A percentile compares a stretch with the other conserved stretches of the same genome.
These are phyloP conservation scores for Cynaeus angustus DNA, from an alignment of 2,888 invertebrate species.

Conservation along the genomic window DNA sequence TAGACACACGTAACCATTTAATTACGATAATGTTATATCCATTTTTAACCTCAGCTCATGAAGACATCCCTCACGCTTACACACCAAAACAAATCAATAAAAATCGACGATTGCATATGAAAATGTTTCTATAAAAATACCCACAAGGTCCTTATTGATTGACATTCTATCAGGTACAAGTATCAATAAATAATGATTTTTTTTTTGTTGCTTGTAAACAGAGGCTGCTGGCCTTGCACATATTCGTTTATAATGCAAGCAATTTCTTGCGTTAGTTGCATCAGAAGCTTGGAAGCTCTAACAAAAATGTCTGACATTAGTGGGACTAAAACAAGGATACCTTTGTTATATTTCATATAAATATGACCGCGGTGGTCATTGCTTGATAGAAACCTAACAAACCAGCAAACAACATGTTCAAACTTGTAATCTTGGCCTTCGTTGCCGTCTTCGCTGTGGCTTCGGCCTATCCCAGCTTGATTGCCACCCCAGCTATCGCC, in stretches of 20 bases:
- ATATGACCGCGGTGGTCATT: not conserved
- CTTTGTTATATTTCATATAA: slow-evolving; percentile 9
- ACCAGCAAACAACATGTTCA: slow-evolving; percentile 52
- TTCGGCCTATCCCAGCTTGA: slow-evolving; percentile 51
- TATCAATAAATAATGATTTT: slow-evolving; percentile 7
- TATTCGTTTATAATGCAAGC: slow-evolving; percentile 5
- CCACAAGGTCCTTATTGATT: slow-evolving; percentile 10
- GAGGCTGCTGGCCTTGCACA: slow-evolving; percentile 18
- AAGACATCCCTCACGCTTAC: slow-evolving; percentile 9
- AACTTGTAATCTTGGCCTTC: slow-evolving; percentile 55
- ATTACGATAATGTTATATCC: slow-evolving; percentile 5
- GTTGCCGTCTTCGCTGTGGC: slow-evolving; percentile 55
- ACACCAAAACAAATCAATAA: not conserved
- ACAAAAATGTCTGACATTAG: slow-evolving; percentile 4
- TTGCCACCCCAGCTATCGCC: slow-evolving; percentile 10
- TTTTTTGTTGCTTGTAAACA: slow-evolving; percentile 9
- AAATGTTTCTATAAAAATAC: slow-evolving; percentile 6
- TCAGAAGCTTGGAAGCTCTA: slow-evolving; percentile 12
- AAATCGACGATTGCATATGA: not conserved
- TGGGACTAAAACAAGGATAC: no score
- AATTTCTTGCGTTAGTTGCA: not conserved
- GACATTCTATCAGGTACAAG: not conserved
- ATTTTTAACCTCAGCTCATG: not conserved
- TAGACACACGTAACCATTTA: slow-evolving; percentile 6
- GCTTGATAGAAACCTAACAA: not conserved